Conservation (phyloP, 2,888 invertebrate species). For the Eledone cirrhosa region DNA sequence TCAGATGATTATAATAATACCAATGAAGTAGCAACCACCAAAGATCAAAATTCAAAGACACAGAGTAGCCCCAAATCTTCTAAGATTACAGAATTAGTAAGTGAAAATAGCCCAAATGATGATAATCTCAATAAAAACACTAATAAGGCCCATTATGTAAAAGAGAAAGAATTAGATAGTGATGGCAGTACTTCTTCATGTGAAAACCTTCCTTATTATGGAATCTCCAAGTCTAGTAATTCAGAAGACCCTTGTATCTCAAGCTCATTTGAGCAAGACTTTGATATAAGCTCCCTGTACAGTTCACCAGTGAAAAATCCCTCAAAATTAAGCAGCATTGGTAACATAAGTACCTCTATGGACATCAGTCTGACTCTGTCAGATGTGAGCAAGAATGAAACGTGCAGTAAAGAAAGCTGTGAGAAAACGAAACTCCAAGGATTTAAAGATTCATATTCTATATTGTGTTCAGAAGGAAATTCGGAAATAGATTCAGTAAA, state of each 20-base stretch:
- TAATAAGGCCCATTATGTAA: too few relatives aligned
- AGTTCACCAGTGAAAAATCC: not conserved
- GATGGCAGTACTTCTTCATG: not conserved
- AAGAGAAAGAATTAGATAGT: not conserved
- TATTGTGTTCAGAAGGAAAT: not conserved
- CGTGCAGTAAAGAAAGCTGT: not conserved
- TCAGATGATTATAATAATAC: too few relatives aligned
- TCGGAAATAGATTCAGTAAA: not conserved
- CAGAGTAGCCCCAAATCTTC: too few relatives aligned
- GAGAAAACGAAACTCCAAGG: not conserved
- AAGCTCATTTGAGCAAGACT: not conserved
- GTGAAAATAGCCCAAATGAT: too few relatives aligned
- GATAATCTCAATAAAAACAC: too few relatives aligned
- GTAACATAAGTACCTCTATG: not conserved
- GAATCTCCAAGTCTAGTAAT: not conserved
- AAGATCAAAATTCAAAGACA: too few relatives aligned
- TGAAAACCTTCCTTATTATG: constrained; percentile 15
- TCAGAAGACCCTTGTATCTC: not conserved
- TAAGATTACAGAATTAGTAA: too few relatives aligned
- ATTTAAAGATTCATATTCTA: not conserved
- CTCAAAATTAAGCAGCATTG: not conserved
- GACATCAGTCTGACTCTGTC: not conserved
- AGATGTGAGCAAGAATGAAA: not conserved
- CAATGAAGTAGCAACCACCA: too few relatives aligned
- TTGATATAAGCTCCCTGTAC: not conserved